phyloP scores from a whole-genome alignment of 2,888 invertebrate genomes.

The Aphidoletes aphidimyza region DNA sequence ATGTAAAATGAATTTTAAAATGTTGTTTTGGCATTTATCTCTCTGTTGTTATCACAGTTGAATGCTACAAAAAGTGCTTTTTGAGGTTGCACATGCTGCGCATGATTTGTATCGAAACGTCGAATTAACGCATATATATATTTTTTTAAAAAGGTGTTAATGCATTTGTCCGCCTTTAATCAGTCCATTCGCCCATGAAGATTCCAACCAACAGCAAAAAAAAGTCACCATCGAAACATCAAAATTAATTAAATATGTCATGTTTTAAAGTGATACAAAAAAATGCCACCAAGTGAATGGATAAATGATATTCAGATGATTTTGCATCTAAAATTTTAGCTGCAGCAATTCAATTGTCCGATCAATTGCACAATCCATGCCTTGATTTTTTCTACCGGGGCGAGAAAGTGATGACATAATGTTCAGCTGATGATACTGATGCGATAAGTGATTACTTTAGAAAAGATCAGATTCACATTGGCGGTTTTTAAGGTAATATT shows the following conservation, averaged over 20 bases:
- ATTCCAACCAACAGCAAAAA: background rate
- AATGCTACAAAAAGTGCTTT: background rate
- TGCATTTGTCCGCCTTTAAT: background rate
- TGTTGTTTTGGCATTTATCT: slow-evolving; percentile 34
- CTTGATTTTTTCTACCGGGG: background rate
- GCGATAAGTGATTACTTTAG: background rate
- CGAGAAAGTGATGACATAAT: slow-evolving; percentile 37
- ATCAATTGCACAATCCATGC: slow-evolving; percentile 27
- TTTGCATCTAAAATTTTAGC: background rate
- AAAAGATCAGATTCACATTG: background rate
- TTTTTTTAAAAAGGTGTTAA: background rate
- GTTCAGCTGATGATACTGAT: background rate
- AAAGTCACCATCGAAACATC: background rate
- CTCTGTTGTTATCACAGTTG: background rate
- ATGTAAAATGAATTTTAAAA: slow-evolving; percentile 13
- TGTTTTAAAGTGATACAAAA: too few species aligned
- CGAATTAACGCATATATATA: background rate
- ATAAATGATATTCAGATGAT: too few species aligned
- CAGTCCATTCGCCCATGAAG: background rate
- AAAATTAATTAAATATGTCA: too few species aligned
- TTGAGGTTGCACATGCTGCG: background rate
- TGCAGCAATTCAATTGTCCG: background rate
- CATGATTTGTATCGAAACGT: background rate
- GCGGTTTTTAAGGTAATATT: too few species aligned
- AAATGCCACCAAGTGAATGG: too few species aligned